Evolutionary conservation across 2,797 vertebrate species (phyloP), one percentile per base, ranked within the genome.

Genomic region (Chaetophractus vellerosus): DNA sequence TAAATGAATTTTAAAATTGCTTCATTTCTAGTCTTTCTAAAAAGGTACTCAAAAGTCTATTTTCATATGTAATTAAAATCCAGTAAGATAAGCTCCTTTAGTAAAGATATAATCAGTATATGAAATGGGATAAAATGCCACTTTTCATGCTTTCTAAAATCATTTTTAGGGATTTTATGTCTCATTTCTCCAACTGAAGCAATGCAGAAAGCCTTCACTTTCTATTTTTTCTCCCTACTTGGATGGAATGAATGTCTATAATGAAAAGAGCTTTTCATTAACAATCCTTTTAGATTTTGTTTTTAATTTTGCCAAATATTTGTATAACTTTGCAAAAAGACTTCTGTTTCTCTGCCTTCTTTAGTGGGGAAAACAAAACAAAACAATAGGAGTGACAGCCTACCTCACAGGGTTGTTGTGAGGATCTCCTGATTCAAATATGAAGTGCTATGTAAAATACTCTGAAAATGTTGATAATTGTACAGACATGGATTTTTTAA

Each of bases 231-330:
- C 28, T 16, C 36, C 23, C 31, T 24, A 2, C 79, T 66, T 64
- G 41, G 45, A 28, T 10, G 88, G 59, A 92, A 33, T 57, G 36
- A 36, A 61, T 85, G 14, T 71, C 80, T 91, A 6, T 66, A 69
- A 68, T 75, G 93, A 89, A 95, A 87, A 96, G 38, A 76, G n/a
- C 26, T 82, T 59, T 79, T 87, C 80, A 80, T 69, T 68, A 57
- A 12, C 64, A 31, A 33, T 8, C 78, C 64, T 90, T 63, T 95
- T 88, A 69, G 55, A 81, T 92, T 92, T 55, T 80, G 50, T 55
- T 91, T 55, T 61, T 85, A 82, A 80, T 91, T 92, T 95, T 94
- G n/a, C 72, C 72, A 93, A 72, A 26, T 86, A 83, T 72, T 83
- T 90, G 66, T 88, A 90, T 61, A 88, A 86, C 57, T 82, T 61